Evolutionary conservation across 2,113 vertebrate genomes (phyloP).

Genomic region (Clarias gariepinus): DNA sequence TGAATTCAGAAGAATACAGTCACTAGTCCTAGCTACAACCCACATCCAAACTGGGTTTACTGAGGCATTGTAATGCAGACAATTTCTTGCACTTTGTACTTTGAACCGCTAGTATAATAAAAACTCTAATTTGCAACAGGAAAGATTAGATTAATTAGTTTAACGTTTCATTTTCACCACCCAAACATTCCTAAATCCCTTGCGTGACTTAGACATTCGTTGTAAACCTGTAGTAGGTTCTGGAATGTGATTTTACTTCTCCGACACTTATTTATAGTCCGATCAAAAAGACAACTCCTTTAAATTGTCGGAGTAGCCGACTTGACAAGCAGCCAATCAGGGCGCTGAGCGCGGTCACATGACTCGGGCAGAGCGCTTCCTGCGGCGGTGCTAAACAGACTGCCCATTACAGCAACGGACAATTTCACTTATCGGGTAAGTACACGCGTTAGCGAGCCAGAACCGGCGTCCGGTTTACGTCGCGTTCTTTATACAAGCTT

Average conservation of each 20-base stretch:
- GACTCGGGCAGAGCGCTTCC: slow-evolving; percentile 53
- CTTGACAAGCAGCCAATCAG: slow-evolving; percentile 56
- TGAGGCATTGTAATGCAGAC: not conserved
- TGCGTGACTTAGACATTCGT: not conserved
- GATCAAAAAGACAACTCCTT: slow-evolving; percentile 49
- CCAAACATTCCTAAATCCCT: no score
- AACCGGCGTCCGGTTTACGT: not conserved
- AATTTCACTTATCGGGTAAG: slow-evolving; percentile 55
- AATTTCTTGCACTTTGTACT: not conserved
- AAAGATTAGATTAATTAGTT: not conserved
- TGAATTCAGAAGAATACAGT: not conserved
- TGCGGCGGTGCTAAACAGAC: slow-evolving; percentile 56
- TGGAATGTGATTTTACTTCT: no score
- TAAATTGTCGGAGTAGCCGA: slow-evolving; percentile 33
- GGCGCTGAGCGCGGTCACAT: slow-evolving; percentile 50
- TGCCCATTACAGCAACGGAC: slow-evolving; percentile 49
- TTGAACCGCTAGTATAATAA: not conserved
- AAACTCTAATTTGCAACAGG: not conserved
- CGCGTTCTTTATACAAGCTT: not conserved
- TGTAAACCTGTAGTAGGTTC: not conserved
- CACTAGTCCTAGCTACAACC: not conserved
- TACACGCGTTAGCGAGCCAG: slow-evolving; percentile 5
- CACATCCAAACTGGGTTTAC: not conserved
- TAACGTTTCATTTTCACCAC: not conserved
- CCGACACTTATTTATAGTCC: not conserved